These are phyloP conservation scores for Ichneumon xanthorius DNA, from an alignment of 2,888 invertebrate species.

Conservation along the genomic window DNA sequence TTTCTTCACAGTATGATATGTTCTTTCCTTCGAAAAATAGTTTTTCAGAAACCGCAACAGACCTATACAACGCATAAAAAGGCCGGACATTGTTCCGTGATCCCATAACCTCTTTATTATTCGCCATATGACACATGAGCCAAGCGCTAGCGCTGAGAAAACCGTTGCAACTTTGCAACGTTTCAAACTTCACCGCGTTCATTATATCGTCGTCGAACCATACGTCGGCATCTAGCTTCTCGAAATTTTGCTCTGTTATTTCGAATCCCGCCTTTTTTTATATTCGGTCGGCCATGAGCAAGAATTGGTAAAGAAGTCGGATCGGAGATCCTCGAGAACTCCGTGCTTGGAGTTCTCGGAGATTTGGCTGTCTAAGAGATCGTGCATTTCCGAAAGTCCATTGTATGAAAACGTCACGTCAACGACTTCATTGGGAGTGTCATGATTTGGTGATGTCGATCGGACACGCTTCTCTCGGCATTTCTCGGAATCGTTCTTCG, in stretches of 20 bases:
- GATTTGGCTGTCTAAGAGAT: not conserved
- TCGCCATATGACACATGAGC: too few species aligned
- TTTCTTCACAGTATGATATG: too few species aligned
- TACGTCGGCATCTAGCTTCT: not conserved
- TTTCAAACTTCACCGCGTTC: too few species aligned
- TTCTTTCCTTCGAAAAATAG: too few species aligned
- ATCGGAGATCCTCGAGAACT: too few species aligned
- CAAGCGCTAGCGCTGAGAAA: too few species aligned
- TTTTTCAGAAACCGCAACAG: too few species aligned
- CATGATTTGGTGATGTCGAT: not conserved
- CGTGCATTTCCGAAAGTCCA: not conserved
- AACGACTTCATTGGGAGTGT: not conserved
- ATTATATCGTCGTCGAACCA: constrained; percentile 18
- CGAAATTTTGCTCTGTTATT: not conserved
- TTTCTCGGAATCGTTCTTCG: not conserved
- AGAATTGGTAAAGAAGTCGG: not conserved
- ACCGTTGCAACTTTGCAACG: too few species aligned
- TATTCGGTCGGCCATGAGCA: not conserved
- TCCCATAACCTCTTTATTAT: too few species aligned
- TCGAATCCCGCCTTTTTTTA: not conserved
- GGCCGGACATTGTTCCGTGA: too few species aligned
- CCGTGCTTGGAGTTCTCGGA: not conserved
- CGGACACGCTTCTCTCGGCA: not conserved
- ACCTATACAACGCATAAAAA: too few species aligned
- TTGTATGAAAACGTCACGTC: not conserved